These are phyloP conservation scores for Atopsyche davidsoni DNA, from an alignment of 1,140 invertebrate genomes.

Conservation along the genomic window DNA sequence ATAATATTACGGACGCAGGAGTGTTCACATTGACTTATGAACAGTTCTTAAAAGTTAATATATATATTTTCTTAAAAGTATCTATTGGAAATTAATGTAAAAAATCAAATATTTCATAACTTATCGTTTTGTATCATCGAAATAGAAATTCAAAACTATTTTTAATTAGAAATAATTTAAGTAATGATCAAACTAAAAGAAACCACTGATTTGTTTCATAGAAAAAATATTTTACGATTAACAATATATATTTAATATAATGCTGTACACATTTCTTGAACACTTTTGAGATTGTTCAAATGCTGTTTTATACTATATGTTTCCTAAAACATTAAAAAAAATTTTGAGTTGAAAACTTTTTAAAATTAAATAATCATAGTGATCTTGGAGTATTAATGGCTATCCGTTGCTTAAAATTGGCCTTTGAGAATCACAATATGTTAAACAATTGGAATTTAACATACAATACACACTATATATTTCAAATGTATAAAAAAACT, in stretches of 20 bases:
- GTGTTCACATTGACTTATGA: no score
- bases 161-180: no score
- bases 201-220: no score
- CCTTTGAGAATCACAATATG: background rate
- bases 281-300: no score
- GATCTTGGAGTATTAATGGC: no score
- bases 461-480: background rate
- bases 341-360: background rate
- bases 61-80: background rate
- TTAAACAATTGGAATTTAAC: background rate
- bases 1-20: no score
- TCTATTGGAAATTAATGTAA: background rate
- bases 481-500: conserved; percentile 9
- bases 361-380: conserved; percentile 12
- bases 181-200: no score
- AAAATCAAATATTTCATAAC: background rate
- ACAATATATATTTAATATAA: background rate
- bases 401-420: no score
- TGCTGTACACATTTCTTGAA: no score
- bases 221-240: background rate
- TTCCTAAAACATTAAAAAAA: background rate
- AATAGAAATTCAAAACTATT: background rate
- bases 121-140: background rate
- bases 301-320: background rate
- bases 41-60: background rate